These are phyloP conservation scores for Dicrurus megarhynchus DNA, from an alignment of 2,113 vertebrate genomes.

Conservation along the genomic window DNA sequence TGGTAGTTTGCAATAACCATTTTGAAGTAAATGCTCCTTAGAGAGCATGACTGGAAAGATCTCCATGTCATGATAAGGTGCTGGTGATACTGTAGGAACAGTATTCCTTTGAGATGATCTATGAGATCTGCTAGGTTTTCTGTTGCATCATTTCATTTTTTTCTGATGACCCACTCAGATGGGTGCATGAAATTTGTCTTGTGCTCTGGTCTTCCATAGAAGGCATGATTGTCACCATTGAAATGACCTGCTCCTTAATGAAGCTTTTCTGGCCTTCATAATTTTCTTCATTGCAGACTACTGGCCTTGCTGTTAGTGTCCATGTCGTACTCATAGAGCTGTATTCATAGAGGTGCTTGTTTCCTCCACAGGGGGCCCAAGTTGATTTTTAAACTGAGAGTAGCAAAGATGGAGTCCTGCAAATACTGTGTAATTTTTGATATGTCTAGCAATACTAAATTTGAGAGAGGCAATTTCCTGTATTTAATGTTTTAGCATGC, in stretches of 20 bases:
- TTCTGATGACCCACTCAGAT: neutral
- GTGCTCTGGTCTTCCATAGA: neutral
- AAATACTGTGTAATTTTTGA: conserved; percentile 46
- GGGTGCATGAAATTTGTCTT: neutral
- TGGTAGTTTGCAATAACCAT: neutral
- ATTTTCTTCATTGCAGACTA: conserved; percentile 11
- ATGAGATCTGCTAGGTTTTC: neutral
- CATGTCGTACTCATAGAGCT: neutral
- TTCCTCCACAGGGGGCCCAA: neutral
- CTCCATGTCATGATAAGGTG: neutral
- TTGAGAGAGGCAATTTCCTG: conserved; percentile 23
- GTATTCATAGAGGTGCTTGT: neutral
- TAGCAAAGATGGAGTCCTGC: conserved; percentile 13
- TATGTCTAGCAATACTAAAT: conserved; percentile 30
- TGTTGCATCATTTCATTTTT: neutral
- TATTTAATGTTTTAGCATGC: conserved; percentile 19
- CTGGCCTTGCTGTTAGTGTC: neutral
- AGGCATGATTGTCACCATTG: neutral
- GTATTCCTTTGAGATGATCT: neutral
- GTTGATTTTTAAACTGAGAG: conserved; percentile 46
- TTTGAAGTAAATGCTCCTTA: neutral
- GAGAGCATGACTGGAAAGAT: neutral
- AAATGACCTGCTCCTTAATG: conserved; percentile 27
- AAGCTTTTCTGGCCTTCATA: neutral
- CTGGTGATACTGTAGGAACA: neutral